phyloP scores from a whole-genome alignment of 2,113 vertebrate genomes.

The Eclectus roratus region DNA sequence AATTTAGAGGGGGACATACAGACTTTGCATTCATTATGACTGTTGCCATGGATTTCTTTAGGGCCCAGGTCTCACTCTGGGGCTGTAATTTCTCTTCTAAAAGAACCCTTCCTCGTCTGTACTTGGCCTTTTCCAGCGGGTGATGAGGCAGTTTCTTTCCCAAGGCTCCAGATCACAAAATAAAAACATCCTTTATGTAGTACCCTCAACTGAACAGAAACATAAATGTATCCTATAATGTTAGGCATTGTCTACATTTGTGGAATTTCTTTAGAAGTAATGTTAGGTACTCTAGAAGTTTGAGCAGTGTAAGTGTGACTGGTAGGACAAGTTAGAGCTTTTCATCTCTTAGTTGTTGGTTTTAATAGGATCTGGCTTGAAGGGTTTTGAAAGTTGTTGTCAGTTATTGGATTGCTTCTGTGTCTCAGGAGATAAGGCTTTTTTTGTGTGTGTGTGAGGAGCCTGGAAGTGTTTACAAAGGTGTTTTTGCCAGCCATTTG shows the following conservation, averaged over 20 bases:
- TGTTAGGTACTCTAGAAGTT: background rate
- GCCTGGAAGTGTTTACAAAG: background rate
- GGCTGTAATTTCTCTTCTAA: background rate
- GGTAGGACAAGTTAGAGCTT: background rate
- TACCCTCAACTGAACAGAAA: background rate
- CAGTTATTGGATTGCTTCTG: conserved; percentile 19
- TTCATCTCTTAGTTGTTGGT: conserved; percentile 27
- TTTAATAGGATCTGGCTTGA: conserved; percentile 41
- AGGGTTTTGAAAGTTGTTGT: conserved; percentile 36
- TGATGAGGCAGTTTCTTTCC: conserved; percentile 1
- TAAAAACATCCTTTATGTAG: background rate
- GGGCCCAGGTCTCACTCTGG: background rate
- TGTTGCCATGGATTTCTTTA: background rate
- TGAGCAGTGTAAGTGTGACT: conserved; percentile 2
- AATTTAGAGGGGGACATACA: background rate
- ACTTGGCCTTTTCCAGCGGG: background rate
- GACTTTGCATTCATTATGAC: background rate
- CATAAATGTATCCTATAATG: background rate
- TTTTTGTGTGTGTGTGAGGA: background rate
- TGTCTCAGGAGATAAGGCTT: background rate
- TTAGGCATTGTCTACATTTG: conserved; percentile 31
- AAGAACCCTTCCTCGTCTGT: background rate
- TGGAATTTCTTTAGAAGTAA: conserved; percentile 19
- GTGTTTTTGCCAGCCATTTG: background rate
- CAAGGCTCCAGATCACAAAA: conserved; percentile 2